A percentile compares a stretch with the other conserved stretches of the same genome.
phyloP scores from a whole-genome alignment of 2,888 invertebrate genomes.

The Hirtodrosophila cameraria region DNA sequence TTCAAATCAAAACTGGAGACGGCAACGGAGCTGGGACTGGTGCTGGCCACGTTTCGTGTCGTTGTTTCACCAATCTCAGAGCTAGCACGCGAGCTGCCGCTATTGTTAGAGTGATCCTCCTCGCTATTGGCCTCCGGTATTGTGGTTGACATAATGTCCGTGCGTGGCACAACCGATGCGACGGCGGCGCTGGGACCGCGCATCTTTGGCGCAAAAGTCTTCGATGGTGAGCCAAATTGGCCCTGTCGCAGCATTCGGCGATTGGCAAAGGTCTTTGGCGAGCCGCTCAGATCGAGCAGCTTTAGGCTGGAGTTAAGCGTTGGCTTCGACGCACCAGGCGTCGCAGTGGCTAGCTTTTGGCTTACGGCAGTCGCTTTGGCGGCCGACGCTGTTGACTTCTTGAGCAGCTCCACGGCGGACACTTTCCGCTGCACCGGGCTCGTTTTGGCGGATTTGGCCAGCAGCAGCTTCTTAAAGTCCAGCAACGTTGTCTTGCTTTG shows the following conservation, averaged over 20 bases:
- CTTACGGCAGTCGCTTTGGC: slow-evolving; percentile 1
- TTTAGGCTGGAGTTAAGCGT: slow-evolving; percentile 85
- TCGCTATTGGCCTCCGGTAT: slow-evolving; percentile 92
- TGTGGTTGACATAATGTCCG: slow-evolving; percentile 93
- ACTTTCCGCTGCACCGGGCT: slow-evolving; percentile 86
- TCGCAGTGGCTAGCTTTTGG: slow-evolving; percentile 34
- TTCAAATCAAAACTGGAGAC: slow-evolving; percentile 80
- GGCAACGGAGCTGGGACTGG: slow-evolving; percentile 45
- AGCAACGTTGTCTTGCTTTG: slow-evolving; percentile 90
- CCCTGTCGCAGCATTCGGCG: slow-evolving; percentile 86
- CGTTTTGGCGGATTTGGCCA: slow-evolving; percentile 90
- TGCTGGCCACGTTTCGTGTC: slow-evolving; percentile 26
- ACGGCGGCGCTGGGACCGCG: slow-evolving; percentile 84
- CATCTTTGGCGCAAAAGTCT: slow-evolving; percentile 86
- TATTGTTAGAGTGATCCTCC: slow-evolving; percentile 89
- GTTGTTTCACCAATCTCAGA: slow-evolving; percentile 76
- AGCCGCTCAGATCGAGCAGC: slow-evolving; percentile 89
- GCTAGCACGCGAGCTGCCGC: slow-evolving; percentile 86
- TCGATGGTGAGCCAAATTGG: slow-evolving; percentile 86
- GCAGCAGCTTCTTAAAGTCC: slow-evolving; percentile 92
- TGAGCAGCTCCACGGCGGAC: slow-evolving; percentile 92
- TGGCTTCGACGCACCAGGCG: slow-evolving; percentile 52
- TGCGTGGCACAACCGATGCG: slow-evolving; percentile 84
- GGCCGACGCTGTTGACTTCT: slow-evolving; percentile 84
- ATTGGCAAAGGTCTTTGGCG: slow-evolving; percentile 89